A percentile compares a stretch with the other conserved stretches of the same genome.
These are phyloP conservation scores for Byasa hedistus DNA, from an alignment of 2,888 invertebrate species.

Conservation along the genomic window DNA sequence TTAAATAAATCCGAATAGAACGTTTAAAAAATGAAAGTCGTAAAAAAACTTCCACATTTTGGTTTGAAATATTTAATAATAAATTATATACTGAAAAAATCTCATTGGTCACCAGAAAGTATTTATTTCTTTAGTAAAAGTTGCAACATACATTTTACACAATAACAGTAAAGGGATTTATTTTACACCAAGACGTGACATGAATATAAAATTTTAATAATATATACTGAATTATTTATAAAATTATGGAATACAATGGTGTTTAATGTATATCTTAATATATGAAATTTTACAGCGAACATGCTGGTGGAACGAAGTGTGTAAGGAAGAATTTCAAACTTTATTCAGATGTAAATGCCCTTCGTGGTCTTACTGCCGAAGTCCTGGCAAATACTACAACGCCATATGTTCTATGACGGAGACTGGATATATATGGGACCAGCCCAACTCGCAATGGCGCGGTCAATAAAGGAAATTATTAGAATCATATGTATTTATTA, in stretches of 20 bases:
- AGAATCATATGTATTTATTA: neutral
- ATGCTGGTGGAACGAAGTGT: constrained; percentile 96
- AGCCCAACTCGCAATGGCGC: constrained; percentile 81
- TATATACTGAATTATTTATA: neutral
- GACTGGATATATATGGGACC: constrained; percentile 94
- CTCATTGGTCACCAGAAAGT: too few relatives aligned
- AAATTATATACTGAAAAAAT: too few relatives aligned
- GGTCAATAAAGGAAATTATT: constrained; percentile 49
- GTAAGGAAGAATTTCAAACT: constrained; percentile 94
- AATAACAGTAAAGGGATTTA: too few relatives aligned
- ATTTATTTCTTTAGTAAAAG: too few relatives aligned
- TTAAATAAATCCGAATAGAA: too few relatives aligned
- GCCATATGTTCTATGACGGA: constrained; percentile 94
- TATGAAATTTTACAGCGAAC: constrained; percentile 82
- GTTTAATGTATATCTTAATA: neutral
- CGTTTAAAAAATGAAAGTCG: too few relatives aligned
- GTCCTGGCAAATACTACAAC: constrained; percentile 93
- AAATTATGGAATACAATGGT: neutral
- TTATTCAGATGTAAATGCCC: constrained; percentile 93
- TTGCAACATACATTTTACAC: too few relatives aligned
- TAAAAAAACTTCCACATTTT: too few relatives aligned
- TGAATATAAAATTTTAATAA: too few relatives aligned
- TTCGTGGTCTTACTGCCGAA: constrained; percentile 92
- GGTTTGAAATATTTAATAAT: too few relatives aligned
- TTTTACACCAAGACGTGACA: too few relatives aligned